These are phyloP conservation scores for Coecobrya sp. DNA, from an alignment of 2,888 invertebrate genomes.

Conservation along the genomic window DNA sequence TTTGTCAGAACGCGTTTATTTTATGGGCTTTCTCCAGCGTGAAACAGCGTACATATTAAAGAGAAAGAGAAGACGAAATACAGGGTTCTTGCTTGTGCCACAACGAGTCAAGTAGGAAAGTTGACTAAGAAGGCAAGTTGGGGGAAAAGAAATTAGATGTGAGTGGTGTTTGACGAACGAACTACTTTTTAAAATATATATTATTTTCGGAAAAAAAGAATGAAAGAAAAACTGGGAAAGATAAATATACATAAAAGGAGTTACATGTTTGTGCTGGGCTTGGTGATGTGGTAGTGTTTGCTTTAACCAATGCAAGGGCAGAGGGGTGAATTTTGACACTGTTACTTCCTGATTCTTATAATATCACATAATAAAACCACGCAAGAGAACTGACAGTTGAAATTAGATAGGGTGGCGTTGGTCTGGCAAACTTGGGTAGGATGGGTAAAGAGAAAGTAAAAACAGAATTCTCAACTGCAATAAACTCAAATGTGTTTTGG, in stretches of 20 bases:
- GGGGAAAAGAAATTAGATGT: constrained; percentile 70
- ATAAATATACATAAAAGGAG: constrained; percentile 57
- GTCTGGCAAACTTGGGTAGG: constrained; percentile 28
- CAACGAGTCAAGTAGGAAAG: constrained; percentile 39
- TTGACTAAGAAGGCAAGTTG: constrained; percentile 14
- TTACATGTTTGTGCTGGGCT: background rate
- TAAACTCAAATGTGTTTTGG: constrained; percentile 78
- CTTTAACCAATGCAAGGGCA: constrained; percentile 63
- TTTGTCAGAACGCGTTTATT: constrained; percentile 60
- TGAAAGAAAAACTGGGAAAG: constrained; percentile 45
- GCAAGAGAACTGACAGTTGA: constrained; percentile 67
- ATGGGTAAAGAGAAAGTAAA: constrained; percentile 29
- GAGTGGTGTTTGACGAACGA: constrained; percentile 68
- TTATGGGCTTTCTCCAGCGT: background rate
- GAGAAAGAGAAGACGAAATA: background rate
- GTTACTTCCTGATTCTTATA: constrained; percentile 78
- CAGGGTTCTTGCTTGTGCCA: background rate
- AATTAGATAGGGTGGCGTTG: constrained; percentile 69
- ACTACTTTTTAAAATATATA: constrained; percentile 46
- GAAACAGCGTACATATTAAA: background rate
- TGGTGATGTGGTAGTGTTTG: constrained; percentile 22
- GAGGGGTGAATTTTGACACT: constrained; percentile 79
- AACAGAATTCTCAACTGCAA: constrained; percentile 69
- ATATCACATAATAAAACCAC: constrained; percentile 40
- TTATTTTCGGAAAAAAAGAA: constrained; percentile 46